phyloP scores from a whole-genome alignment of 2,113 vertebrate species.

The Chaetura pelagica region DNA sequence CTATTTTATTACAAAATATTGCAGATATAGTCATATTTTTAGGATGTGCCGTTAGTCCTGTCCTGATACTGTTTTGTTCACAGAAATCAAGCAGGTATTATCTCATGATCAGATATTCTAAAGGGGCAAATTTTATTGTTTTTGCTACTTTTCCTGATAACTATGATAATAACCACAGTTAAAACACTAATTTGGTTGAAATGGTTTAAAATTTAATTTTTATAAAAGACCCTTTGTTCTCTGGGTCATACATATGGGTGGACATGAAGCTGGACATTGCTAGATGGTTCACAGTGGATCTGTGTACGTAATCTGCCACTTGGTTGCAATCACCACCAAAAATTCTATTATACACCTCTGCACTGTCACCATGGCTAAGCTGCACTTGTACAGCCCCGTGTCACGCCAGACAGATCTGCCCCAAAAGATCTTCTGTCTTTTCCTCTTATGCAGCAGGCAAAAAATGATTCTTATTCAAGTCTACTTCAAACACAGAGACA shows the following conservation, averaged over 20 bases:
- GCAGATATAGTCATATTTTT: not conserved
- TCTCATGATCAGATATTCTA: not conserved
- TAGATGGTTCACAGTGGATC: not conserved
- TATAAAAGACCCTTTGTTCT: not conserved
- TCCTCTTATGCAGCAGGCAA: not conserved
- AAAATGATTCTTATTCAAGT: not conserved
- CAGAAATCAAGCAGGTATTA: not conserved
- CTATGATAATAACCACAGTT: not conserved
- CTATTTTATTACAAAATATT: not conserved
- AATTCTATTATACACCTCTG: not conserved
- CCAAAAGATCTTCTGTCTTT: not conserved
- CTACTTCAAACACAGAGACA: not conserved
- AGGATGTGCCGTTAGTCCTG: not conserved
- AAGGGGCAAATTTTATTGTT: not conserved
- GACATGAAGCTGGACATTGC: not conserved
- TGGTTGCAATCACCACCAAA: not conserved
- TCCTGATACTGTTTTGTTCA: not conserved
- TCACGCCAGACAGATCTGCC: not conserved
- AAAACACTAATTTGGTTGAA: not conserved
- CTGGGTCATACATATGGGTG: not conserved
- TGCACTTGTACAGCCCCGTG: not conserved
- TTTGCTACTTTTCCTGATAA: not conserved
- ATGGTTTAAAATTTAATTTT: not conserved
- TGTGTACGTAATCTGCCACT: not conserved
- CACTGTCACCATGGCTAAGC: not conserved